phyloP scores from a whole-genome alignment of 2,113 vertebrate species.

The Ovis aries region ARS-UI_Ramb_v3.0 NC_056054.1:13113501-13114000 shows the following conservation, averaged over 20 bases:
- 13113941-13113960: background rate
- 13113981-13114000: background rate
- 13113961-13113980: background rate
- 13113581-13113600: background rate
- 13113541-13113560: background rate
- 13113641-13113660: background rate
- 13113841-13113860: background rate
- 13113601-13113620: background rate
- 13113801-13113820: background rate
- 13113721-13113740: background rate
- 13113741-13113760: background rate
- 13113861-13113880: background rate
- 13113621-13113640: background rate
- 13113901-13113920: background rate
- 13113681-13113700: background rate
- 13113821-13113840: background rate
- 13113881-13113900: too few relatives aligned
- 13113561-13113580: background rate
- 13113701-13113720: background rate
- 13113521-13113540: background rate
- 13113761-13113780: background rate
- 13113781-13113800: background rate
- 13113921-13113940: background rate
- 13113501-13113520: background rate
- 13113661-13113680: background rate